Conservation (phyloP, 2,113 vertebrate genomes). For the Fulica atra region DNA sequence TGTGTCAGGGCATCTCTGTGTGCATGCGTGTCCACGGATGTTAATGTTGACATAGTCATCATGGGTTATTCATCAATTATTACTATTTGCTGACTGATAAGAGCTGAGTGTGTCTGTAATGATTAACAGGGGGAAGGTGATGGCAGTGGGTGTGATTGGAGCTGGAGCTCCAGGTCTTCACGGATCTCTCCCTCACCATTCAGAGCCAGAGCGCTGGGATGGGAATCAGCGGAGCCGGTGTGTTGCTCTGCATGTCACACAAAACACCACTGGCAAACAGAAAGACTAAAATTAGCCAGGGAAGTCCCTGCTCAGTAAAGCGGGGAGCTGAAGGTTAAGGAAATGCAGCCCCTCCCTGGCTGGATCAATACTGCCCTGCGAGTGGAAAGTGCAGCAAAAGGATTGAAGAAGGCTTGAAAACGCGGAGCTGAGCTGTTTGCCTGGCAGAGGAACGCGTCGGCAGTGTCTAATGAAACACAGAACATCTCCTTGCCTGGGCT, state of each 20-base stretch:
- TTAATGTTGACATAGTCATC: not conserved
- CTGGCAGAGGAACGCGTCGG: not conserved
- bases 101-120: not conserved
- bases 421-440: rapidly evolving
- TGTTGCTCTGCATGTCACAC: not conserved
- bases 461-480: not conserved
- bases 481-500: not conserved
- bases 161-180: not conserved
- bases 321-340: not conserved
- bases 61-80: not conserved
- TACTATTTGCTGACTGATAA: not conserved
- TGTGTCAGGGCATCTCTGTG: not conserved
- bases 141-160: not conserved
- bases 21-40: not conserved
- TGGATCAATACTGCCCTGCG: not conserved
- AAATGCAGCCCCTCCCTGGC: not conserved
- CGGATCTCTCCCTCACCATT: not conserved
- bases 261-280: not conserved
- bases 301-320: not conserved
- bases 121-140: not conserved
- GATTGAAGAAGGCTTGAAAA: not conserved
- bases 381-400: not conserved
- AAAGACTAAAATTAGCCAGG: slow-evolving; percentile 6
- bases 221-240: not conserved
- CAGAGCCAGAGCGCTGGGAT: not conserved